A percentile compares a stretch with the other conserved stretches of the same genome.
Conservation (phyloP, 2,113 vertebrate genomes). For the Alaudala cheleensis region DNA sequence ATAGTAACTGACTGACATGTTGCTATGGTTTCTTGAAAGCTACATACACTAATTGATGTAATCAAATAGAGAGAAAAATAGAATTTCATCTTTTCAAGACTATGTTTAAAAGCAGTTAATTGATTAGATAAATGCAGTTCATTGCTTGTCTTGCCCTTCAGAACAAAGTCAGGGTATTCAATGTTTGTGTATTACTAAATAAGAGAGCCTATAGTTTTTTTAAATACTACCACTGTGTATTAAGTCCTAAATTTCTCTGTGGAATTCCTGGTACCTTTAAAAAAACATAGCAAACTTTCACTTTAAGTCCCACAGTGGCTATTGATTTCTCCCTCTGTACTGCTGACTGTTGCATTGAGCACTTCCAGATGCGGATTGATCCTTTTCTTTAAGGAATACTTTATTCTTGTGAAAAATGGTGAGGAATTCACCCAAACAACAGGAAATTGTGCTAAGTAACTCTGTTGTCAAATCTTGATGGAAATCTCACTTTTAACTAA, state of each 20-base stretch:
- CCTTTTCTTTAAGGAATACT: slow-evolving; percentile 39
- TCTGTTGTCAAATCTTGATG: not conserved
- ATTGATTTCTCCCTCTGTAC: not conserved
- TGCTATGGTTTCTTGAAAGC: slow-evolving; percentile 61
- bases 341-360: not conserved
- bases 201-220: not conserved
- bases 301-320: not conserved
- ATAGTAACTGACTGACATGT: slow-evolving; percentile 32
- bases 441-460: not conserved
- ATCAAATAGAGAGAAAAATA: slow-evolving; percentile 39
- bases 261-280: not conserved
- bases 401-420: not conserved
- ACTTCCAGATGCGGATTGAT: slow-evolving; percentile 25
- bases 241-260: not conserved
- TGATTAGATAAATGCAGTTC: slow-evolving; percentile 44
- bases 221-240: not conserved
- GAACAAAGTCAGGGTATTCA: not conserved
- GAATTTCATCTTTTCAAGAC: slow-evolving; percentile 34
- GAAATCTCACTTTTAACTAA: not conserved
- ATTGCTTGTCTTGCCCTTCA: not conserved
- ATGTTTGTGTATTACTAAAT: not conserved
- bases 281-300: not conserved
- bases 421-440: slow-evolving; percentile 11
- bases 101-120: slow-evolving; percentile 37
- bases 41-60: slow-evolving; percentile 44